Evolutionary conservation across 2,888 invertebrate genomes (phyloP).

Genomic region (Euclidia mi): DNA sequence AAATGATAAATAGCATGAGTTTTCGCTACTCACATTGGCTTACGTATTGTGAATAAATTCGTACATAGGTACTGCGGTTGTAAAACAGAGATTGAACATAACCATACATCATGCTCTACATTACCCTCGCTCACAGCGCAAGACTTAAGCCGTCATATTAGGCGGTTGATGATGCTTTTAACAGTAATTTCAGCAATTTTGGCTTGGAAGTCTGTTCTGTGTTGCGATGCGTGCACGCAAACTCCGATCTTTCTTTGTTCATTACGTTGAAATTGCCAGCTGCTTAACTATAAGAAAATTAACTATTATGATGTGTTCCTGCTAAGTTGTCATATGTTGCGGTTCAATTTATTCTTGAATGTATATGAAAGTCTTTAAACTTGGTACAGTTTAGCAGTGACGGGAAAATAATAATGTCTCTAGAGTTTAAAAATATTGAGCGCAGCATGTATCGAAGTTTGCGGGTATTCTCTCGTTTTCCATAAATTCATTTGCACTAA

Average conservation of each 20-base stretch:
- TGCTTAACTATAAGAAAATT: conserved; percentile 24
- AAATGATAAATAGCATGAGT: no score
- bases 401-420: not conserved
- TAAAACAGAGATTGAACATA: no score
- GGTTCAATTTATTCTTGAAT: conserved; percentile 29
- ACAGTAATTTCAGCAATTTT: conserved; percentile 76
- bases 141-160: conserved; percentile 34
- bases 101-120: no score
- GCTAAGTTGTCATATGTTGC: conserved; percentile 16
- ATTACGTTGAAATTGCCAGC: conserved; percentile 38
- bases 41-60: no score
- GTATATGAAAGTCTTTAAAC: not conserved
- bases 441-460: no score
- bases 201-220: conserved; percentile 57
- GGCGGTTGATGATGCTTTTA: conserved; percentile 70
- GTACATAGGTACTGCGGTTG: no score
- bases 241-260: conserved; percentile 55
- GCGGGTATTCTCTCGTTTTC: no score
- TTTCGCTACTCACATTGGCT: no score
- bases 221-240: conserved; percentile 52
- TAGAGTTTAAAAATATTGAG: not conserved
- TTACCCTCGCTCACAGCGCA: conserved; percentile 6
- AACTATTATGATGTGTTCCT: conserved; percentile 17
- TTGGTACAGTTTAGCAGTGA: not conserved
- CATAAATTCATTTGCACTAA: no score